Base-by-base conservation (phyloP, 1,140 invertebrate species). In the Planococcus citri region DNA sequence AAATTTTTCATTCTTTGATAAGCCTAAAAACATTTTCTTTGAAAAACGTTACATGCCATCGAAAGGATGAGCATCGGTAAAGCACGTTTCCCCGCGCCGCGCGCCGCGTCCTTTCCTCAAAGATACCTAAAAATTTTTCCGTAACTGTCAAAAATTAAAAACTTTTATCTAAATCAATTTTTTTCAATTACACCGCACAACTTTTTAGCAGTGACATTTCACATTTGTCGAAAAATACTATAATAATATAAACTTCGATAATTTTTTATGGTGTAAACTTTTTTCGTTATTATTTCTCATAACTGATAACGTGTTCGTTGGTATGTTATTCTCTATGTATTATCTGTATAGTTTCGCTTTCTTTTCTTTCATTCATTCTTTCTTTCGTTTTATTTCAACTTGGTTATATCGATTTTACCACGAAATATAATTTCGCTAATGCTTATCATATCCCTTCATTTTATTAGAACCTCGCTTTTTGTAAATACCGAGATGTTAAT, bases 1-100 rank as follows among this genome's bases (percentile, higher is more conserved):
- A 33, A 51, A 51, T 51, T 51, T 51, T 51, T 51, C 41, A 51
- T 51, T 51, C 41, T 51, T 51, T 51, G 41, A 51, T 51, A 51
- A 51, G 41, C 41, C 41, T 20, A 51, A 4, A n/a, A 51, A 51
- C 41, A 51, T 51, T 51, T 51, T 20, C n/a, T 51, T 51, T 51
- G 29, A 33, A 33, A 33, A 33, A 33, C 29, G 29, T 33, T 51
- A 17, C 41, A 51, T 17, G 41, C 17, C 17, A 51, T 51, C 41
- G 41, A 51, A n/a, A 51, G 33, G 41, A 17, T 51, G 41, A 51
- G n/a, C 41, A 51, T 9, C 6, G 17, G 17, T 14, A n/a, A n/a
- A n/a, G n/a, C n/a, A n/a, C n/a, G n/a, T n/a, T n/a, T n/a, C n/a
- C n/a, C n/a, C n/a, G n/a, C n/a, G n/a, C n/a, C n/a, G n/a, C n/a